Evolutionary conservation across 2,888 invertebrate species (phyloP).

Genomic region (Orgyia antiqua): DNA sequence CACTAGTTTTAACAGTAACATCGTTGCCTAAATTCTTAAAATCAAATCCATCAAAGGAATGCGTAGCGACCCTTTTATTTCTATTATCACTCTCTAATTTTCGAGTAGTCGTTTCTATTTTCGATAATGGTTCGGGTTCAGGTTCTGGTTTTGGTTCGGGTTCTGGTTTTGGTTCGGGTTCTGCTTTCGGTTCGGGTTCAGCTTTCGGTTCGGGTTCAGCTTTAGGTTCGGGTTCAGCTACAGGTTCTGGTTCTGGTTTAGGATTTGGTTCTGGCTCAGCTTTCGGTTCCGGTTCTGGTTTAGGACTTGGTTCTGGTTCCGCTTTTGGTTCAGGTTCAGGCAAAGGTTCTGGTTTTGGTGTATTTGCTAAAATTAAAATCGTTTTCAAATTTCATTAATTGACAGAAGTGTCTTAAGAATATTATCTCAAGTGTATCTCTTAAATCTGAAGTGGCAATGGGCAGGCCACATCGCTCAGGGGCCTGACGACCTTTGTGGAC

Average conservation of each 20-base stretch:
- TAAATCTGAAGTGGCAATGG: too few relatives aligned
- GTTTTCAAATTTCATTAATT: neutral
- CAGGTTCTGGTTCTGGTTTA: conserved; percentile 28
- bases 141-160: conserved; percentile 32
- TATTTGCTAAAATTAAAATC: conserved; percentile 37
- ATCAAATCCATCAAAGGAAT: conserved; percentile 61
- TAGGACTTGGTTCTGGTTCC: conserved; percentile 21
- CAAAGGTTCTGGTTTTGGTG: conserved; percentile 35
- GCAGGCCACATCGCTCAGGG: too few relatives aligned
- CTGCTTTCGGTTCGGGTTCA: conserved; percentile 3
- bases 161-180: conserved; percentile 51
- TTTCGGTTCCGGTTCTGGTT: conserved; percentile 32
- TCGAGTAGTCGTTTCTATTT: conserved; percentile 52
- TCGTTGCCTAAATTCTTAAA: conserved; percentile 76
- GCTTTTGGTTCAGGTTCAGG: conserved; percentile 25
- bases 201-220: conserved; percentile 8
- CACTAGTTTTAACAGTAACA: conserved; percentile 87
- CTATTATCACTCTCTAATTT: conserved; percentile 48
- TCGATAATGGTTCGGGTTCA: conserved; percentile 50
- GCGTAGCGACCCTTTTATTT: conserved; percentile 78
- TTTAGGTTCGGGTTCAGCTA: too few relatives aligned
- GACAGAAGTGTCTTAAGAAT: too few relatives aligned
- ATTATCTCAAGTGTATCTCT: too few relatives aligned
- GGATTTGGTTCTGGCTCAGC: conserved; percentile 44
- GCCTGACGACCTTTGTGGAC: too few relatives aligned